Base-by-base conservation (phyloP, 2,888 invertebrate species). In the Mythimna pallens region DNA sequence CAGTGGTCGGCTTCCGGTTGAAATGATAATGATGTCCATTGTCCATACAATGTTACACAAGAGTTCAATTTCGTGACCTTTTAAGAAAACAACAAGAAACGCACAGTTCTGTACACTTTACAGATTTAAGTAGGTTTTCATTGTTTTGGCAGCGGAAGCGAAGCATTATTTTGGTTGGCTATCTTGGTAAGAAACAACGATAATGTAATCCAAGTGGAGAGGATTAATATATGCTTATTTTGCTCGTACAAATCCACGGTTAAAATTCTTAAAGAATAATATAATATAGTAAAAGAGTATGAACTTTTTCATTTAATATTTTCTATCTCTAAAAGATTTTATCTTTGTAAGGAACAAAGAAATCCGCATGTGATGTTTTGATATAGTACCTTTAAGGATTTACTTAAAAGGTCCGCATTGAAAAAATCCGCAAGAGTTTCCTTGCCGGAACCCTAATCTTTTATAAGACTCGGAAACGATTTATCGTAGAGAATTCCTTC, bases 381-480 rank as follows among this genome's bases (percentile, higher is more conserved):
- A 78, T 73, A 71, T 50, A 81, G 63, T 55, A 70, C 78, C 70
- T 78, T 61, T 58, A 78, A 82, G 62, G 58, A 65, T 77, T 69
- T 71, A 78, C 72, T 73, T 77, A 76, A 79, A 73, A 55, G 75
- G 63, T 61, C 65, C 50, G 63, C 59, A 72, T 74, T 77, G 73
- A 75, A 73, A 75, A 77, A 80, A 67, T 65, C 72, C 57, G 34
- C 69, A 70, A 73, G 70, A 75, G 55, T 76, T 79, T 77, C 57
- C 43, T 68, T 67, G 50, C 58, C 69, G 59, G 63, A 78, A 78
- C 72, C 73, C 74, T 75, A 78, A 86, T 84, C 82, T 70, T 86
- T 86, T 85, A 76, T 84, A 78, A 80, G 78, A 77, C 68, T 75
- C 72, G 75, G 85, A 77, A 78, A 66, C 83, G 70, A 86, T 86